phyloP scores from a whole-genome alignment of 2,113 vertebrate genomes.

The Marcusenius ussheri region DNA sequence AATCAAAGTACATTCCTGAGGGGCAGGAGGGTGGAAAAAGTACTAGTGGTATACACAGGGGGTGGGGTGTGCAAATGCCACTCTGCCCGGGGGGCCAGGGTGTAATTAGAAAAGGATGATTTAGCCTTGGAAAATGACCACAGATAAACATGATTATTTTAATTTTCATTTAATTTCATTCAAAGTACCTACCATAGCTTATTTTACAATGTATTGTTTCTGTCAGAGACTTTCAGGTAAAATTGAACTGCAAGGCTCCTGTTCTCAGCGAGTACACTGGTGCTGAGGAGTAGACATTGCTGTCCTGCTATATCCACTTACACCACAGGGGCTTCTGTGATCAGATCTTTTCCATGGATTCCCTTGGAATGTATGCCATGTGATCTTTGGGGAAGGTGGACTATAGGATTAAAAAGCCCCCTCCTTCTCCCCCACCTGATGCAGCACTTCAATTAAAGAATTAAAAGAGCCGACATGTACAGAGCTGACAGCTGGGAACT shows the following conservation, averaged over 20 bases:
- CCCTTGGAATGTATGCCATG: background rate
- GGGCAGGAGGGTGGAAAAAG: conserved; percentile 3
- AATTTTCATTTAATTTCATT: background rate
- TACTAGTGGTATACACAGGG: background rate
- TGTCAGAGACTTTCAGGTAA: background rate
- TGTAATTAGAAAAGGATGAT: background rate
- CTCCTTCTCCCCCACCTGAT: background rate
- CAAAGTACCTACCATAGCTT: background rate
- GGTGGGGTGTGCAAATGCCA: background rate
- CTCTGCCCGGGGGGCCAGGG: background rate
- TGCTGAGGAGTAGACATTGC: background rate
- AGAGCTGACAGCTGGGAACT: conserved; percentile 1
- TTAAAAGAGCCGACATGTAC: background rate
- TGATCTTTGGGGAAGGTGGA: background rate
- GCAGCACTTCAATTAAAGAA: background rate
- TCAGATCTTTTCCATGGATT: background rate
- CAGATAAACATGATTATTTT: background rate
- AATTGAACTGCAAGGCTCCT: background rate
- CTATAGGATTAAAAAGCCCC: background rate
- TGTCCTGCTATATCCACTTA: background rate
- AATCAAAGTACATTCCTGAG: conserved; percentile 8
- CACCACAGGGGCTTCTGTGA: background rate
- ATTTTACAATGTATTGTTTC: background rate
- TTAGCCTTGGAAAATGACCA: background rate
- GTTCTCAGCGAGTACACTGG: background rate